Conservation (phyloP, 2,113 vertebrate species). For the Oxygymnocypris stewartii region DNA sequence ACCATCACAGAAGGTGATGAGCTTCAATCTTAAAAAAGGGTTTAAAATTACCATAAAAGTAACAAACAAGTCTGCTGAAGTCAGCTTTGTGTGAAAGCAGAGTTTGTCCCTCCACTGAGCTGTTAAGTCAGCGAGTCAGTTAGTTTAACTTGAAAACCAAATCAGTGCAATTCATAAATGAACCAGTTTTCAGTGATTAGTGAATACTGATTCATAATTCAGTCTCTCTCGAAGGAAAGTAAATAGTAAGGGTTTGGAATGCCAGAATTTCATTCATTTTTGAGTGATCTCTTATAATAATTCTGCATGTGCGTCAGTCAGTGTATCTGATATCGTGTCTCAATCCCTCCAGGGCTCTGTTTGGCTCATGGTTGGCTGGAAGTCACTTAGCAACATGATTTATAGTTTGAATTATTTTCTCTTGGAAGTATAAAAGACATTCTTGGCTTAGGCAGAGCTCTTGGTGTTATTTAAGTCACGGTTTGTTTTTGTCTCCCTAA, state of each 20-base stretch:
- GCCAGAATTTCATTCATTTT: background rate
- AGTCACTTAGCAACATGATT: background rate
- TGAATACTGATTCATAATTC: background rate
- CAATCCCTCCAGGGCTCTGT: too few species aligned
- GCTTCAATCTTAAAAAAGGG: background rate
- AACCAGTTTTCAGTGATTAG: background rate
- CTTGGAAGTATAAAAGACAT: background rate
- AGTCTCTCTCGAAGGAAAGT: background rate
- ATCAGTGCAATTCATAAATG: background rate
- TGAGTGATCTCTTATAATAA: conserved; percentile 11
- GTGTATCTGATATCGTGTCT: too few species aligned
- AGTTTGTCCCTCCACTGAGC: too few species aligned
- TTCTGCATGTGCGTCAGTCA: background rate
- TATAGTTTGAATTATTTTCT: background rate
- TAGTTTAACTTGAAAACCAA: background rate
- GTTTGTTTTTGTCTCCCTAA: background rate
- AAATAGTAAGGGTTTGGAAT: background rate
- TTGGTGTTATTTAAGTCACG: conserved; percentile 16
- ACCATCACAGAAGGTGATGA: too few species aligned
- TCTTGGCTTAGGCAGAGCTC: background rate
- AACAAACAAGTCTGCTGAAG: background rate
- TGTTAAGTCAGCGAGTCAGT: too few species aligned
- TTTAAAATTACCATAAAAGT: background rate
- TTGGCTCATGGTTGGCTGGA: background rate
- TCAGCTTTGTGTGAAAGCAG: background rate